Base-by-base conservation (phyloP, 1,140 invertebrate species). In the Bombyx mori region DNA sequence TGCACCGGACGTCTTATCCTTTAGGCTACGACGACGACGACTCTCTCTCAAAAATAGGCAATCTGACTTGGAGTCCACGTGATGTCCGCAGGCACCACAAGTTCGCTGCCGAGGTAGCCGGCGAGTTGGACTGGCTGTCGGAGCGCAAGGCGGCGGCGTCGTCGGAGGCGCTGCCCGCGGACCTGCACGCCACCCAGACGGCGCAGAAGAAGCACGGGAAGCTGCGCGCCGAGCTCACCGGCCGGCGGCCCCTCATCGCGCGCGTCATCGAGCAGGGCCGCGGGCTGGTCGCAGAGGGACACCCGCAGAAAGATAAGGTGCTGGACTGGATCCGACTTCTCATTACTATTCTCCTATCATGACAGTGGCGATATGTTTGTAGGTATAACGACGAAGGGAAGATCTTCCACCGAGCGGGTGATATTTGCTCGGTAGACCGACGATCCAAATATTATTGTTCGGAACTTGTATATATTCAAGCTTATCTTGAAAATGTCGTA, bases 121-220 rank as follows among this genome's bases (percentile, higher is more conserved):
- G 93, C 0, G 97, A 99, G 83, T 89, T 98, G 68, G 96, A 98
- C 76, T 99, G 98, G 98, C 97, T 99, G 56, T 93, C 93, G 44
- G 98, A 99, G 80, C 94, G 97, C 65, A 77, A 94, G 56, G 93
- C 94, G 4, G 90, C 94, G 5, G 96, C 95, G 2, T 90, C 92
- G 0, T 95, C 96, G 1, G 92, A 93, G 3, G 91, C 90, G 6
- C 77, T 94, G 4, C 94, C 94, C 1, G 91, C 93, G 54, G 97
- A 96, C 85, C 87, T 99, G 44, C 93, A 97, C 71, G 96, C 98
- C 80, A 96, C 97, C 0, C 96, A 98, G 75, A 95, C 94, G 9
- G 89, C 97, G 8, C 91, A 94, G 67, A 99, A 99, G 85, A 98
- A 98, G 86, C 97, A 99, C 82, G 95, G 93, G 71, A 97, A 98